Percentiles rank a stretch among this genome's conserved stretches.
Evolutionary conservation across 1,140 invertebrate species (phyloP).

Genomic region (Hyphantria cunea): DNA sequence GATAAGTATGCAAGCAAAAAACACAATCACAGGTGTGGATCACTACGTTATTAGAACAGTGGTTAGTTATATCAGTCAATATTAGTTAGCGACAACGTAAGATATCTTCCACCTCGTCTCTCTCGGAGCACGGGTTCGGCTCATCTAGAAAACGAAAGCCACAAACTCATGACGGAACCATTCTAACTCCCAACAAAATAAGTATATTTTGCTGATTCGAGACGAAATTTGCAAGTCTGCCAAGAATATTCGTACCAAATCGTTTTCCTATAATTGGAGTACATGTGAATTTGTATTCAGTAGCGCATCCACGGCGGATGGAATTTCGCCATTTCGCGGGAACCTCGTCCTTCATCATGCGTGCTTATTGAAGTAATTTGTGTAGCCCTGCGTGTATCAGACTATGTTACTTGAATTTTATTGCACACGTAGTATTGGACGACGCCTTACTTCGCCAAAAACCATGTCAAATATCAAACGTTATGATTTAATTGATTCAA

Average conservation of each 20-base stretch:
- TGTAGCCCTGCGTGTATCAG: slow-evolving; percentile 46
- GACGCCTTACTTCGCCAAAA: neutral
- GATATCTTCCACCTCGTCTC: slow-evolving; percentile 11
- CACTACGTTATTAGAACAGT: too few species aligned
- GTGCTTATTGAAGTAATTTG: slow-evolving; percentile 77
- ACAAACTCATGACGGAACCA: slow-evolving; percentile 57
- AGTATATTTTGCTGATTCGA: slow-evolving; percentile 78
- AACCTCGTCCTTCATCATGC: slow-evolving; percentile 72
- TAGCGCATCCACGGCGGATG: slow-evolving; percentile 73
- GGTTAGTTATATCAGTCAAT: slow-evolving; percentile 18
- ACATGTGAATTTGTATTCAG: slow-evolving; percentile 81
- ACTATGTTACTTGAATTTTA: slow-evolving; percentile 37
- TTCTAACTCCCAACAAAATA: slow-evolving; percentile 72
- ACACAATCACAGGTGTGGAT: too few species aligned
- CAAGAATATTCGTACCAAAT: slow-evolving; percentile 81
- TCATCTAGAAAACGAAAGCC: slow-evolving; percentile 53
- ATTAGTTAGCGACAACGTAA: slow-evolving; percentile 19
- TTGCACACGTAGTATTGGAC: slow-evolving; percentile 20
- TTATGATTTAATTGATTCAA: neutral
- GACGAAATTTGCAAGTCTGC: slow-evolving; percentile 80
- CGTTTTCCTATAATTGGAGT: slow-evolving; percentile 82
- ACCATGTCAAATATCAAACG: neutral
- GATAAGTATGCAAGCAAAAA: too few species aligned
- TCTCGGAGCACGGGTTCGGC: slow-evolving; percentile 36
- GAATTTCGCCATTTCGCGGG: slow-evolving; percentile 71